Evolutionary conservation across 2,113 vertebrate genomes (phyloP).

Genomic region (Scalopus aquaticus): DNA sequence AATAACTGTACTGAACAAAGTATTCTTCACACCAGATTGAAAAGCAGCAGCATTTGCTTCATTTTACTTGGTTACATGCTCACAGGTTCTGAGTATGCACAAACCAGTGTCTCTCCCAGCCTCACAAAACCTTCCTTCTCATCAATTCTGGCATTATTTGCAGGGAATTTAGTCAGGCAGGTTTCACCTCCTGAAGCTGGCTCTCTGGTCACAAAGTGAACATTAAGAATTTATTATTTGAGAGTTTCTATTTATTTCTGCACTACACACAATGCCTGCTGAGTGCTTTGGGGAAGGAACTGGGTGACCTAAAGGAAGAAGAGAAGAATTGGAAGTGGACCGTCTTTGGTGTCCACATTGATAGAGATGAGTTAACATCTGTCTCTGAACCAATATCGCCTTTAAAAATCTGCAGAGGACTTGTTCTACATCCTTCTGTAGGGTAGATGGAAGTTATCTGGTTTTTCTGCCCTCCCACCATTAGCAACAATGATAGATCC

Average conservation of each 20-base stretch:
- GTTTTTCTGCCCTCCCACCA: no score
- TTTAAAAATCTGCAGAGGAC: not conserved
- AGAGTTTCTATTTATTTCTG: constrained; percentile 19
- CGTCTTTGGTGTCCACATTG: accelerated
- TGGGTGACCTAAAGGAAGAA: not conserved
- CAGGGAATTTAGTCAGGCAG: not conserved
- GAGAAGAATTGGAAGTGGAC: not conserved
- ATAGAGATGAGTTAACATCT: not conserved
- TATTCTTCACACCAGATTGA: not conserved
- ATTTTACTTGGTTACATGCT: not conserved
- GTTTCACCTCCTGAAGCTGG: not conserved
- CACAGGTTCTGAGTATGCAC: not conserved
- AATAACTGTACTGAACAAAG: not conserved
- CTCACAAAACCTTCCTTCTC: not conserved
- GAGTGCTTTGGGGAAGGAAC: not conserved
- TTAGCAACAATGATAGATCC: no score
- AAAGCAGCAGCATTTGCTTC: not conserved
- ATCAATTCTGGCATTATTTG: not conserved
- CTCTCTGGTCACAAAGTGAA: not conserved
- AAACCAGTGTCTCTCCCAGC: not conserved
- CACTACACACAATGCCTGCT: not conserved
- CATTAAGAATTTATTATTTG: not conserved
- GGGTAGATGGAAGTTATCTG: no score
- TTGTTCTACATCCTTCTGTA: not conserved
- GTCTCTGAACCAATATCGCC: not conserved